phyloP scores from a whole-genome alignment of 2,888 invertebrate species.

The Dyspetes luteomarginatus region DNA sequence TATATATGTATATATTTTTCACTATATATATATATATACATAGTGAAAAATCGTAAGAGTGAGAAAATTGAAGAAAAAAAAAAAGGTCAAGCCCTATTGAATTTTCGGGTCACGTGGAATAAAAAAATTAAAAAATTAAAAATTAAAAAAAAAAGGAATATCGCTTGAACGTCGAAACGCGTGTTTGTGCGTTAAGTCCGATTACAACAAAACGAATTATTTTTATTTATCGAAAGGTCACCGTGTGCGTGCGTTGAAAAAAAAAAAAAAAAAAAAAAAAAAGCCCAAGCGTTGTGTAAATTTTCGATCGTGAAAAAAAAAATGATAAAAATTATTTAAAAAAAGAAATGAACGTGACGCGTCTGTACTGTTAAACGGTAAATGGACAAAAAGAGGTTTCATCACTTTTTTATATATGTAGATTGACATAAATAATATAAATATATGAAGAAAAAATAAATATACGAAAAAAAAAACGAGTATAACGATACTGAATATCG shows the following conservation, averaged over 20 bases:
- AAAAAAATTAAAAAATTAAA: not conserved
- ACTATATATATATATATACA: too few species aligned
- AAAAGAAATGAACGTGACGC: slow-evolving; percentile 55
- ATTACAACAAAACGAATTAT: not conserved
- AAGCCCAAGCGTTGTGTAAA: not conserved
- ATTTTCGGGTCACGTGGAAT: not conserved
- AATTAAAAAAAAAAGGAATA: not conserved
- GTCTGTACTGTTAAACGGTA: slow-evolving; percentile 76
- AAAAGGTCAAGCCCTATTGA: slow-evolving; percentile 12
- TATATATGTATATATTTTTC: too few species aligned
- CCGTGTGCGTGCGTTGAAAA: slow-evolving; percentile 5
- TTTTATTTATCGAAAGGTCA: not conserved
- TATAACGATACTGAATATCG: slow-evolving; percentile 27
- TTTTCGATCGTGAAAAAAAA: slow-evolving; percentile 24
- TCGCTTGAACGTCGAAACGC: not conserved
- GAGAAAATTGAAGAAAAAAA: not conserved
- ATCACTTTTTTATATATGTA: slow-evolving; percentile 76
- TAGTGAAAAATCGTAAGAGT: not conserved
- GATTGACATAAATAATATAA: slow-evolving; percentile 59
- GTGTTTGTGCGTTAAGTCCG: not conserved
- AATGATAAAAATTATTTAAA: slow-evolving; percentile 44
- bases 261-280: not conserved
- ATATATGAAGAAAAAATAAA: slow-evolving; percentile 23
- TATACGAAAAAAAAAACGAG: slow-evolving; percentile 41
- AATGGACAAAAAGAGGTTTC: slow-evolving; percentile 76